Percentiles rank a stretch among this genome's conserved stretches.
Evolutionary conservation across 2,888 invertebrate species (phyloP).

Genomic region (Drosophila paranaensis): DNA sequence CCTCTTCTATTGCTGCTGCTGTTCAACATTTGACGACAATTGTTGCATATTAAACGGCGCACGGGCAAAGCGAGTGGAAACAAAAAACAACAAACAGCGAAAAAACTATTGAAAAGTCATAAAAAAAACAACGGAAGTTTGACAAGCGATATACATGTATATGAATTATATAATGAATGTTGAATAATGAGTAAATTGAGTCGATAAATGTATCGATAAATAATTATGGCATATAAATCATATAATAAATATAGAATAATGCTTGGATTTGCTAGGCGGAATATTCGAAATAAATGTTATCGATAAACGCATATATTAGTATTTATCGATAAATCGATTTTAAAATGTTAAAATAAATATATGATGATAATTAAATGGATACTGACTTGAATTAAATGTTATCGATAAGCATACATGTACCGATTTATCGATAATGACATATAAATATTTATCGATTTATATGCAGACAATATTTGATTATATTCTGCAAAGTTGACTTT

Average conservation of each 20-base stretch:
- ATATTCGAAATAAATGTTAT: not conserved
- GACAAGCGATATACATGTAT: slow-evolving; percentile 1
- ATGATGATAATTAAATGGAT: too few relatives aligned
- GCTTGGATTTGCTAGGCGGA: too few relatives aligned
- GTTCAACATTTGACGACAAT: slow-evolving; percentile 65
- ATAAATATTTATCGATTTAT: too few relatives aligned
- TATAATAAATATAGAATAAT: too few relatives aligned
- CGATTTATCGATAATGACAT: too few relatives aligned
- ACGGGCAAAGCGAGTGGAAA: slow-evolving; percentile 52
- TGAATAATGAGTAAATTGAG: not conserved
- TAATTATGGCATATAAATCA: too few relatives aligned
- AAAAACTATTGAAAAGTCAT: slow-evolving; percentile 49
- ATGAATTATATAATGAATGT: not conserved
- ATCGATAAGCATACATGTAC: too few relatives aligned
- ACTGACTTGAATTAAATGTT: too few relatives aligned
- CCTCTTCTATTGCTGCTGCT: slow-evolving; percentile 27
- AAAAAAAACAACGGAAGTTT: slow-evolving; percentile 14
- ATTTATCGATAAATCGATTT: too few relatives aligned
- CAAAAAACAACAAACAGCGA: not conserved
- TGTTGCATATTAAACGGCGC: slow-evolving; percentile 66
- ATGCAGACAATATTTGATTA: too few relatives aligned
- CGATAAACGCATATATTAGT: not conserved
- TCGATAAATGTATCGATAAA: not conserved
- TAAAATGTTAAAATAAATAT: too few relatives aligned
- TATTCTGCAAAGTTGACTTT: too few relatives aligned